These are phyloP conservation scores for Zalophus californianus DNA, from an alignment of 2,797 vertebrate genomes.

Conservation along the genomic window DNA sequence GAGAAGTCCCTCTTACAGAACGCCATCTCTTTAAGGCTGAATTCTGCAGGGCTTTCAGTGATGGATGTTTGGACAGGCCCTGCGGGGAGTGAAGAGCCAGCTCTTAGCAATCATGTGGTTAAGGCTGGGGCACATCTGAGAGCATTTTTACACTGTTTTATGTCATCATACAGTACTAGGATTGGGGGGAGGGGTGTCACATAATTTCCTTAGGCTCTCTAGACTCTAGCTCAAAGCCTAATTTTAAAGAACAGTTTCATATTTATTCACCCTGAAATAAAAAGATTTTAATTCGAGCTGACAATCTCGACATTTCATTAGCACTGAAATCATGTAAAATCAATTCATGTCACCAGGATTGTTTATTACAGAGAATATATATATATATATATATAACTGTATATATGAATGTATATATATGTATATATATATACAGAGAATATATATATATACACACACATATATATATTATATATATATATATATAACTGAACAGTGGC, in stretches of 20 bases:
- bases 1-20: not conserved
- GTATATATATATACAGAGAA: too few relatives aligned
- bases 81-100: not conserved
- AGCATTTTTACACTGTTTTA: constrained; percentile 17
- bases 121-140: not conserved
- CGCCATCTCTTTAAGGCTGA: not conserved
- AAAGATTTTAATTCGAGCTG: constrained; percentile 68
- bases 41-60: not conserved
- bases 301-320: constrained; percentile 66
- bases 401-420: too few relatives aligned
- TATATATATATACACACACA: too few relatives aligned
- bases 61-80: not conserved
- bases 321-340: constrained; percentile 65
- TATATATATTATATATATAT: not conserved
- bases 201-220: constrained; percentile 24
- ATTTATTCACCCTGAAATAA: constrained; percentile 67
- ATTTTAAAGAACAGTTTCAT: constrained; percentile 57
- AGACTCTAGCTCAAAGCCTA: constrained; percentile 17
- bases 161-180: not conserved
- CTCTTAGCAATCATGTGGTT: not conserved
- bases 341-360: constrained; percentile 44
- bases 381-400: not conserved
- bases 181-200: not conserved
- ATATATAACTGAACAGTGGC: not conserved
- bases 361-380: constrained; percentile 35